Conservation (phyloP, 1,140 invertebrate genomes). For the Atta texana region DNA sequence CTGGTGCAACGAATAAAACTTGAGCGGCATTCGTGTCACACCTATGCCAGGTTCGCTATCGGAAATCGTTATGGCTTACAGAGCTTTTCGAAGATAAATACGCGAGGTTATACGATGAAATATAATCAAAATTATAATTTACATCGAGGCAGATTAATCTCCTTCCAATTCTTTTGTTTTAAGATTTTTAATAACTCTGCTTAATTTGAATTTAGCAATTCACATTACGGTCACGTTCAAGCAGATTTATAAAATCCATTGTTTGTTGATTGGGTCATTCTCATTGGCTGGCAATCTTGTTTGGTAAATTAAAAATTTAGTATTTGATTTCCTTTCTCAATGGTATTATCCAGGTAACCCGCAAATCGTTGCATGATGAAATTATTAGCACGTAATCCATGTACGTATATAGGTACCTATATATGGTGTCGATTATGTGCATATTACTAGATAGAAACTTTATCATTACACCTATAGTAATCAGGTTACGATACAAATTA, state of each 20-base stretch:
- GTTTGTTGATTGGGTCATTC: neutral
- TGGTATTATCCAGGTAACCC: slow-evolving; percentile 13
- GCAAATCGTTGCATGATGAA: slow-evolving; percentile 21
- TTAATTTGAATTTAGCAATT: neutral
- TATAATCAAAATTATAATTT: slow-evolving; percentile 54
- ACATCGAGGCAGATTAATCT: neutral
- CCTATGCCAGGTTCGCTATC: slow-evolving; percentile 52
- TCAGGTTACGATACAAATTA: slow-evolving; percentile 32
- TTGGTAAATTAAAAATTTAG: slow-evolving; percentile 42
- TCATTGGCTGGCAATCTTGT: neutral
- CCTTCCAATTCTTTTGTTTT: neutral
- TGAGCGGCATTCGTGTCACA: slow-evolving; percentile 57
- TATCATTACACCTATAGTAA: slow-evolving; percentile 62
- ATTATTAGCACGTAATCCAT: slow-evolving; percentile 22
- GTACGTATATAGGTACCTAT: neutral
- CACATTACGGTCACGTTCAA: neutral
- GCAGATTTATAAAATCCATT: slow-evolving; percentile 20
- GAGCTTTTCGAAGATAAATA: slow-evolving; percentile 57
- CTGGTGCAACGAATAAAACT: slow-evolving; percentile 44
- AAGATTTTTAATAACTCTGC: neutral
- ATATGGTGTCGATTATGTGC: slow-evolving; percentile 34
- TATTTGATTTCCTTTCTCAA: neutral
- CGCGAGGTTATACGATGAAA: neutral
- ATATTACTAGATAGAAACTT: slow-evolving; percentile 57
- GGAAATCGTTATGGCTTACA: slow-evolving; percentile 61